Conservation (phyloP, 2,888 invertebrate species). For the Pristionchus mayeri region DNA sequence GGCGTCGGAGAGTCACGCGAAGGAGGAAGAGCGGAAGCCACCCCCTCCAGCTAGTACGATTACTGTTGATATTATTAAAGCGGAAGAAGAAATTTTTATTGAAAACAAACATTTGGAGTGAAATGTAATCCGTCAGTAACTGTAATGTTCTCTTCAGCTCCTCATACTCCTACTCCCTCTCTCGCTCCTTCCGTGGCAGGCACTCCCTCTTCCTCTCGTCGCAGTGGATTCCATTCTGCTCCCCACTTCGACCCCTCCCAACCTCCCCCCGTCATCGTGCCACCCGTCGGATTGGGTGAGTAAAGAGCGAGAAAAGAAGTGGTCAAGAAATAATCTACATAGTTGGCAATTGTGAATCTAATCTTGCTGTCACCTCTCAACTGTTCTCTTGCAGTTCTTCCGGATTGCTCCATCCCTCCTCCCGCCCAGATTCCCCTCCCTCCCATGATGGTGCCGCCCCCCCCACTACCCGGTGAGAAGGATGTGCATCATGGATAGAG, state of each 20-base stretch:
- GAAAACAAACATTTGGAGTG: too few relatives aligned
- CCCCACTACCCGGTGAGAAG: slow-evolving; percentile 28
- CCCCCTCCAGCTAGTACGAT: background rate
- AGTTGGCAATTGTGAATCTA: too few relatives aligned
- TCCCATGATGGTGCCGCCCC: background rate
- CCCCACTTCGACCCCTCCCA: slow-evolving; percentile 29
- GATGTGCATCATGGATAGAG: background rate
- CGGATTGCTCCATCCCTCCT: background rate
- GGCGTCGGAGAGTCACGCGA: background rate
- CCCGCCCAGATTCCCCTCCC: background rate
- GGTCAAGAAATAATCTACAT: too few relatives aligned
- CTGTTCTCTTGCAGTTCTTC: background rate
- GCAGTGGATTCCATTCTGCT: slow-evolving; percentile 14
- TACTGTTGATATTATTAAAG: background rate
- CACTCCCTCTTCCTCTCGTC: background rate
- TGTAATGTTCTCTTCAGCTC: background rate
- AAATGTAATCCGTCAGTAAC: background rate
- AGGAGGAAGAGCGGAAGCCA: background rate
- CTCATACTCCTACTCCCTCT: background rate
- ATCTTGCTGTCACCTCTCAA: too few relatives aligned
- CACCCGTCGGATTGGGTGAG: slow-evolving; percentile 39
- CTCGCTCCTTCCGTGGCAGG: background rate
- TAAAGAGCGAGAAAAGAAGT: too few relatives aligned
- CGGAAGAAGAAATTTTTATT: too few relatives aligned
- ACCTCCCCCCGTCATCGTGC: slow-evolving; percentile 32